These are phyloP conservation scores for Amazona ochrocephala DNA, from an alignment of 2,797 vertebrate species.

Conservation along the genomic window DNA sequence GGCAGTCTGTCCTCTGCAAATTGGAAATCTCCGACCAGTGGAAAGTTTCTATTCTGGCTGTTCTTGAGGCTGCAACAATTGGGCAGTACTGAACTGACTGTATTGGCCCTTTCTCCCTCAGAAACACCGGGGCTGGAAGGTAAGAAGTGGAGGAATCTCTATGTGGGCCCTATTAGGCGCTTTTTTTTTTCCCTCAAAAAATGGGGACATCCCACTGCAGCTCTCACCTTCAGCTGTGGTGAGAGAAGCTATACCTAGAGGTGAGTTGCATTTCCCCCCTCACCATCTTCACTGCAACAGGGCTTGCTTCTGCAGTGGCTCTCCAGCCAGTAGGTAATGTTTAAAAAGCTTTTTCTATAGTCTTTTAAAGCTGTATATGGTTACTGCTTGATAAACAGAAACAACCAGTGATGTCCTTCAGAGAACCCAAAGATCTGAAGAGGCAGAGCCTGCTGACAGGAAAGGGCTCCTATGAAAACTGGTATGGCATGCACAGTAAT, in stretches of 20 bases:
- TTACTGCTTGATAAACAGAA: neutral
- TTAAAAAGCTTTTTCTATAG: neutral
- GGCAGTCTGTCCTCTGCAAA: neutral
- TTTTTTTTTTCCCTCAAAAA: neutral
- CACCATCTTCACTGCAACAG: neutral
- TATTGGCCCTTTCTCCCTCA: neutral
- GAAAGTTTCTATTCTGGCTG: neutral
- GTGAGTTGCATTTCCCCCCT: neutral
- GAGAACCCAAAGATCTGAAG: neutral
- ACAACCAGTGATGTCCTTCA: neutral
- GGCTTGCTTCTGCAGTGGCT: neutral
- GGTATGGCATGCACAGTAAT: neutral
- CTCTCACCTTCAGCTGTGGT: neutral
- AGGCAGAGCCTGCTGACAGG: neutral
- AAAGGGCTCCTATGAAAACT: neutral
- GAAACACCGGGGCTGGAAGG: neutral
- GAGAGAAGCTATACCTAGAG: neutral
- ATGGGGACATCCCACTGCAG: neutral
- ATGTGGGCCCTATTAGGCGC: fast-evolving
- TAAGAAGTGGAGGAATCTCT: neutral
- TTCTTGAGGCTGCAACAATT: neutral
- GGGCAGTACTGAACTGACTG: neutral
- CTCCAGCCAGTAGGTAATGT: neutral
- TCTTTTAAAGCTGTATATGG: neutral
- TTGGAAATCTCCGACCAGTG: neutral